Base-by-base conservation (phyloP, 2,888 invertebrate species). In the Emmelina monodactyla region DNA sequence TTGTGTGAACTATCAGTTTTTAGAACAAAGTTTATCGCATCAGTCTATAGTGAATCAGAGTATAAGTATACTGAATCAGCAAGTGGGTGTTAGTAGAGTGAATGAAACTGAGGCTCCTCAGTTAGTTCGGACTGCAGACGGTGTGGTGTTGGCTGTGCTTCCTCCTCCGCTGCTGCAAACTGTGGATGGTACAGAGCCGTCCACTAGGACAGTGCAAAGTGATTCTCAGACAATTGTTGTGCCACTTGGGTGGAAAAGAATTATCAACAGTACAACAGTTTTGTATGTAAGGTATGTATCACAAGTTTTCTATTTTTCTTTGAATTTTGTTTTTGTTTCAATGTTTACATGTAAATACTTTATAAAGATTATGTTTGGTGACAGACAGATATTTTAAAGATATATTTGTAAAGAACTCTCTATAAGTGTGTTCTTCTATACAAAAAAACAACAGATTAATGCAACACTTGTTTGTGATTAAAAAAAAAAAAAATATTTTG, bases 1-100 rank as follows among this genome's bases (percentile, higher is more conserved):
- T 56, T 72, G 63, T 66, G 66, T 79, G 53, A 80, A 80, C 69
- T 81, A 79, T 59, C 80, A 80, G 56, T 68, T 79, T 53, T 62
- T 79, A 62, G 79, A 80, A 71, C 79, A 79, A 54, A 79, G 75
- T 70, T 72, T 79, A 43, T 70, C 76, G 38, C 80, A 79, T 52
- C 79, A 79, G 46, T 75, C 78, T 15, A 75, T 78, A 62, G 76
- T 79, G 50, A 79, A 79, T 66, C 78, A 79, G 50, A 75, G 73
- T 64, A 76, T 80, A 48, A 78, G 71, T 62, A 76, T 79, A 63
- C 58, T 79, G 47, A 79, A 76, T 57, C 79, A 78, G 59, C 78
- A 79, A 59, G 72, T 78, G 34, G 73, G 78, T 52, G 75, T 73
- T 43, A 69, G 53, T 56, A 54, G 66, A 46, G 64, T 69, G 42